Percentiles rank a stretch among this genome's conserved stretches.
Conservation (phyloP, 2,113 vertebrate species). For the Solenodon paradoxus region DNA sequence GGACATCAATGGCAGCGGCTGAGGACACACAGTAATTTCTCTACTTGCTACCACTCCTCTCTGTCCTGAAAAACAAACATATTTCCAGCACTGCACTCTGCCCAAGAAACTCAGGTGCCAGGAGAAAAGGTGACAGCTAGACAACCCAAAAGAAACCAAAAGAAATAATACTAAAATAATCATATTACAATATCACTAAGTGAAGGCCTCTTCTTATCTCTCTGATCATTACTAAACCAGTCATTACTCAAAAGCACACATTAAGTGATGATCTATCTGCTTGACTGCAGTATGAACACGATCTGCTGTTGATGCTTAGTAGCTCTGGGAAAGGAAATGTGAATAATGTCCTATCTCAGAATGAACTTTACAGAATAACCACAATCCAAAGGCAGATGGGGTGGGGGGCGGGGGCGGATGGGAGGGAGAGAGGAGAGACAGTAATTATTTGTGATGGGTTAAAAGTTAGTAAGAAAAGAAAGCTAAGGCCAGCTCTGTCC, state of each 20-base stretch:
- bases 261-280: not conserved
- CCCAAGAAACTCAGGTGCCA: not conserved
- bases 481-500: not conserved
- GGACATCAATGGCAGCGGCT: not conserved
- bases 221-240: not conserved
- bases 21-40: not conserved
- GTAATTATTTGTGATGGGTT: not conserved
- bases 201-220: not conserved
- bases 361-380: not conserved
- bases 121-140: not conserved
- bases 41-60: not conserved
- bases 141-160: not conserved
- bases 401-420: too few species aligned
- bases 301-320: not conserved
- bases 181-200: not conserved
- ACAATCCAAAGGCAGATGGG: not conserved
- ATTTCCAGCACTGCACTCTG: not conserved
- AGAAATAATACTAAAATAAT: not conserved
- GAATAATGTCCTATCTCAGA: not conserved
- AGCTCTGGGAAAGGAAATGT: not conserved
- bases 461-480: not conserved
- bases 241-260: not conserved
- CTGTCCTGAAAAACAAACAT: conserved; percentile 3
- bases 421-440: not conserved
- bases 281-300: not conserved